Evolutionary conservation across 2,888 invertebrate genomes (phyloP), one percentile per base, ranked within the genome.

Genomic region (Oscheius sp.): DNA sequence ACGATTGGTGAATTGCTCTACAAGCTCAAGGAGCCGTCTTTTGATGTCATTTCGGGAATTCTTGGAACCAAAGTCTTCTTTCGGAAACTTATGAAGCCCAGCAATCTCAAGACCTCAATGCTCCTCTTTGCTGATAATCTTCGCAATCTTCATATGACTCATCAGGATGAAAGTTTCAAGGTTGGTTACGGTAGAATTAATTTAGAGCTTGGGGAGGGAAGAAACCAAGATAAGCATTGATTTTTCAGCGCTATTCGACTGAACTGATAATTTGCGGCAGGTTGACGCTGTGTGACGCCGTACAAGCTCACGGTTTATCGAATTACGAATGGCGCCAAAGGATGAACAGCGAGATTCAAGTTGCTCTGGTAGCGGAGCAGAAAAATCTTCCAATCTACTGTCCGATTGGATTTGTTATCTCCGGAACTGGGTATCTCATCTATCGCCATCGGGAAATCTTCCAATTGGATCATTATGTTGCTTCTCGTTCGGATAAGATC

Each of bases 1-100:
- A 31, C 33, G 15, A 34, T 64, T 25, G 64, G 64, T 6, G 64
- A 64, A n/a, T 20, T 64, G 48, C 34, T 64, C 31, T 64, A 64
- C 25, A 46, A 48, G 8, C 37, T 50, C 10, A 23, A 29, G 5
- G 33, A 48, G 33, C 64, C 64, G 20, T 15, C 50, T 6, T 64
- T 27, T 34, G 48, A 64, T 42, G 15, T 58, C 58, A 17, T 58
- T 42, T 42, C 58, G 4, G n/a, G 42, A 23, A 8, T 58, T 23
- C 58, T 58, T n/a, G 58, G 45, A 23, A 25, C 20, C 12, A 0
- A 1, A n/a, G 31, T 58, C 42, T 10, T 39, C 12, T 58, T 58
- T 27, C 25, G 58, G 5, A 17, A 42, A 17, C 39, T 58, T 5
- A 29, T 58, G 6, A 42, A 27, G 3, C 25, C 27, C 2, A 25